Base-by-base conservation (phyloP, 2,797 vertebrate species). In the Chelon labrosus region DNA sequence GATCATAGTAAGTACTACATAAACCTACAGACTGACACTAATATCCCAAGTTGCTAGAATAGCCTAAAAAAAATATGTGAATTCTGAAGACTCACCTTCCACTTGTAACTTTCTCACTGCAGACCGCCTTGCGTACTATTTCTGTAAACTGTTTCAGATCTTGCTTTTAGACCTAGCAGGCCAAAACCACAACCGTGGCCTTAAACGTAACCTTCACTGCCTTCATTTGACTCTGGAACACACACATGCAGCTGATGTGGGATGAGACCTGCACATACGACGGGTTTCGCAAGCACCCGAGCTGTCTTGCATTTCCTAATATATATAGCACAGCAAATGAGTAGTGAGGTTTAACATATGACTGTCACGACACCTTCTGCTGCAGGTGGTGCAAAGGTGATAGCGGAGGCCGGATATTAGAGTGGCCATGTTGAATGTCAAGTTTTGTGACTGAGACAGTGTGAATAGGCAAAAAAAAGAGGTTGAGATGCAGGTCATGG, bases 401-500 rank as follows among this genome's bases (percentile, higher is more conserved):
- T 25, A 59, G 35, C 38, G 27, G 31, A 70, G 63, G 27, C n/a
- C 22, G 16, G 27, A 73, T 67, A 65, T 70, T 52, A 38, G 31
- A 67, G 31, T 0, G 0, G 50, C 54, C 79, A 52, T 66, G 55
- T 16, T 61, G 20, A 82, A 79, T 64, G 60, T 62, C 73, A 69
- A 49, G 59, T 46, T 10, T 67, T 67, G 69, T 79, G 80, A 58
- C 65, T 39, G 19, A 66, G 39, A 70, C 56, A 63, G 63, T 7
- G 8, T 73, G 61, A 65, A 63, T 7, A 16, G 50, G 61, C 20
- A 37, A 50, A 37, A 55, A 55, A 31, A 11, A 25, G 38, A 49
- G 37, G 55, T 19, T 16, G 8, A 17, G 52, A 14, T 54, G 5
- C 37, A n/a, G 42, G 7, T 27, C 4, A 27, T 4, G 25, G 22